A percentile compares a stretch with the other conserved stretches of the same genome.
Conservation (phyloP, 2,888 invertebrate genomes). For the Monoplex corrugatus region DNA sequence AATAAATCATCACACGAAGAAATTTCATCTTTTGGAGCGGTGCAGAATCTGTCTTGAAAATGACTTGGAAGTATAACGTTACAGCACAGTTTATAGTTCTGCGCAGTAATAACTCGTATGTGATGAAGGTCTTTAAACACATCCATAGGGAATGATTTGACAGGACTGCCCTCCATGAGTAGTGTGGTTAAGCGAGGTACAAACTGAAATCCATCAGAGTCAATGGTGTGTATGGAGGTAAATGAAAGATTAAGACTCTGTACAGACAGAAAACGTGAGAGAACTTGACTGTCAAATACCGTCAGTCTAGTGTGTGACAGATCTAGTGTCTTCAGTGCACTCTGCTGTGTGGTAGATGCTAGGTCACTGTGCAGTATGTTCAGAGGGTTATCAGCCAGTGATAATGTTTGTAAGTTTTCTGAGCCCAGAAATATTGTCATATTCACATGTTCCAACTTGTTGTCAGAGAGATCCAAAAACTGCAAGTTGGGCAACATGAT, state of each 20-base stretch:
- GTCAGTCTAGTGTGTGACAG: background rate
- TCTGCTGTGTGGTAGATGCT: background rate
- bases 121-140: background rate
- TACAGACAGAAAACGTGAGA: background rate
- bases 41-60: background rate
- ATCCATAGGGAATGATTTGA: background rate
- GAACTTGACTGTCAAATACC: background rate
- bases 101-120: background rate
- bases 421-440: background rate
- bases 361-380: background rate
- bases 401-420: background rate
- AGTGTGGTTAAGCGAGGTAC: background rate
- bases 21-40: background rate
- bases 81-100: background rate
- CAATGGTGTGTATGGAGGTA: background rate
- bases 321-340: background rate
- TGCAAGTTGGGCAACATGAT: background rate
- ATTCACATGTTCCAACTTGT: background rate
- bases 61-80: background rate
- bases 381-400: background rate
- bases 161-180: background rate
- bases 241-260: background rate
- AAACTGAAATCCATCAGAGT: background rate
- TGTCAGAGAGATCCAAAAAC: background rate
- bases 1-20: background rate